These are phyloP conservation scores for Channa striata DNA, from an alignment of 2,797 vertebrate genomes.

Conservation along the genomic window DNA sequence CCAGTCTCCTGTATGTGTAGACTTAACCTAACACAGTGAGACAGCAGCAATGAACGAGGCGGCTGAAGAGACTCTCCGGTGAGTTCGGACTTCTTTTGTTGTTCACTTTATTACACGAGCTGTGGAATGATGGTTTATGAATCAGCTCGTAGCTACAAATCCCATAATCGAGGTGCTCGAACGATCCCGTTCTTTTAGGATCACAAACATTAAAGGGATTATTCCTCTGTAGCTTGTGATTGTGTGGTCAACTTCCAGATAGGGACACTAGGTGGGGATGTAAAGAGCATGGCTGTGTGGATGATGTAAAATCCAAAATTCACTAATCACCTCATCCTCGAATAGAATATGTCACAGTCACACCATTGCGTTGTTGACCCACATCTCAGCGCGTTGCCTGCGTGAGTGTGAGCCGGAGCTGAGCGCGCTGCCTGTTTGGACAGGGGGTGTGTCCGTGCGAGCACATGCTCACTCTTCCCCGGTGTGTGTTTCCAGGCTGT, in stretches of 20 bases:
- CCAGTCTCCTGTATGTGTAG: slow-evolving; percentile 26
- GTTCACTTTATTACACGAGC: slow-evolving; percentile 1
- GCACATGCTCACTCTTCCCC: slow-evolving; percentile 50
- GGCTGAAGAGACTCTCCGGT: slow-evolving; percentile 65
- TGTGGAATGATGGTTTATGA: neutral
- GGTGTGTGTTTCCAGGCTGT: slow-evolving; percentile 16
- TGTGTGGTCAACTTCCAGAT: slow-evolving; percentile 52
- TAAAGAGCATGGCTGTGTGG: slow-evolving; percentile 35
- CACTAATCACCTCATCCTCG: neutral
- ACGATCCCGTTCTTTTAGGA: neutral
- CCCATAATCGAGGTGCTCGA: neutral
- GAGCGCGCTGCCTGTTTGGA: slow-evolving; percentile 37
- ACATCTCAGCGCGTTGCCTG: neutral
- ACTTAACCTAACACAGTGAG: slow-evolving; percentile 36
- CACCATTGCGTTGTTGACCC: slow-evolving; percentile 1
- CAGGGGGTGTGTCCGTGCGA: slow-evolving; percentile 60
- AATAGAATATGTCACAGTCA: neutral
- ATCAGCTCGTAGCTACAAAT: neutral
- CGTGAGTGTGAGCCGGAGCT: slow-evolving; percentile 26
- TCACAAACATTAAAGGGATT: too few relatives aligned
- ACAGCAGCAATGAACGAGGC: slow-evolving; percentile 45
- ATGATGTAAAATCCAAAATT: neutral
- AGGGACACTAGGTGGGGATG: slow-evolving; percentile 77
- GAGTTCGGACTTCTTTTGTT: slow-evolving; percentile 63
- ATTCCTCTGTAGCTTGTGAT: neutral